These are phyloP conservation scores for Batillaria attramentaria DNA, from an alignment of 1,140 invertebrate genomes.

Conservation along the genomic window DNA sequence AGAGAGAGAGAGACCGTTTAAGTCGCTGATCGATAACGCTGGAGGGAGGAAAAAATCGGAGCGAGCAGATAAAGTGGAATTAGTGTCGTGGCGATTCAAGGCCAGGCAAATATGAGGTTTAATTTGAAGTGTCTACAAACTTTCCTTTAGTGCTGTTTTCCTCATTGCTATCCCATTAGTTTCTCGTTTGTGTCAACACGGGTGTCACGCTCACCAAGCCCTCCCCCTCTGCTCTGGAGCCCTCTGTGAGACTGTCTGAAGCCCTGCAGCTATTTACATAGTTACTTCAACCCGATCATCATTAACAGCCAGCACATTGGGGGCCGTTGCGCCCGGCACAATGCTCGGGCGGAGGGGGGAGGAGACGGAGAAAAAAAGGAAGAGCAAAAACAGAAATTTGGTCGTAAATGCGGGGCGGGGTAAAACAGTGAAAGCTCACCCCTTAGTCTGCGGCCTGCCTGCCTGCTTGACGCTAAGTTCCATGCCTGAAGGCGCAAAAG, in stretches of 20 bases:
- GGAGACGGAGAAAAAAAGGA: neutral
- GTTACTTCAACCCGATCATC: slow-evolving; percentile 25
- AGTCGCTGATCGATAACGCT: neutral
- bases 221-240: neutral
- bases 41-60: neutral
- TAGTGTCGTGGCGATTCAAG: too few species aligned
- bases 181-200: slow-evolving; percentile 21
- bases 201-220: neutral
- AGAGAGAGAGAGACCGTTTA: neutral
- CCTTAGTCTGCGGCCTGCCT: neutral
- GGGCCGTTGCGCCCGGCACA: neutral
- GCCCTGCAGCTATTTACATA: slow-evolving; percentile 17
- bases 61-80: too few species aligned
- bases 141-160: neutral
- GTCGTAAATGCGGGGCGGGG: neutral
- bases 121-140: slow-evolving; percentile 23
- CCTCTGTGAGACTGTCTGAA: slow-evolving; percentile 3
- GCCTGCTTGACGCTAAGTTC: neutral
- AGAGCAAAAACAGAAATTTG: neutral
- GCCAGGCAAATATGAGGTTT: slow-evolving; percentile 23
- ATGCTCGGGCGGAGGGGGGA: neutral
- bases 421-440: neutral
- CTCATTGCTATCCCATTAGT: slow-evolving; percentile 14
- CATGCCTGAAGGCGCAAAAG: neutral
- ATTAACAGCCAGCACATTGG: slow-evolving; percentile 14